Conservation (phyloP, 1,140 invertebrate genomes). For the Physella acuta region DNA sequence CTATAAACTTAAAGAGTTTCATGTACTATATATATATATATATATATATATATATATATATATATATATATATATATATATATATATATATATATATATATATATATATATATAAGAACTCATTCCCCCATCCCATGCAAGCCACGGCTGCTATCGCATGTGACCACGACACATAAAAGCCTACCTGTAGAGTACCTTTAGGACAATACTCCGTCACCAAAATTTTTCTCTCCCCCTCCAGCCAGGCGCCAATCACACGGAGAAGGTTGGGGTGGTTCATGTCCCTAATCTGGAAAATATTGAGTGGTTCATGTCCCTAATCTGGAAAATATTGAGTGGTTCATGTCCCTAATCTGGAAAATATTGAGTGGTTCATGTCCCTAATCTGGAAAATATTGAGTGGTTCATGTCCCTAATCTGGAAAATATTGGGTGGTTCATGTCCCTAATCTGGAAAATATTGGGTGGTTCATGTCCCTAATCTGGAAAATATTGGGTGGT, state of each 20-base stretch:
- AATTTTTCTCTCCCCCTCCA: slow-evolving; percentile 17
- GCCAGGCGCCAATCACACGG: slow-evolving; percentile 15
- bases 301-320: too few species aligned
- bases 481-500: too few species aligned
- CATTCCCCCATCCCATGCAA: neutral
- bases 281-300: slow-evolving; percentile 22
- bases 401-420: neutral
- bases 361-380: neutral
- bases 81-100: neutral
- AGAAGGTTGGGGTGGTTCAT: slow-evolving; percentile 23
- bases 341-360: neutral
- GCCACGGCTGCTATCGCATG: too few species aligned
- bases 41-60: neutral
- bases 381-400: neutral
- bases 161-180: neutral
- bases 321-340: neutral
- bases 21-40: neutral
- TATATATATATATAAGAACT: neutral
- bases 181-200: slow-evolving; percentile 26
- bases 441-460: neutral
- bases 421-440: neutral
- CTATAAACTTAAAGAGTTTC: neutral
- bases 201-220: slow-evolving; percentile 27
- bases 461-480: neutral
- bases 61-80: neutral